phyloP scores from a whole-genome alignment of 2,888 invertebrate species.

The Tupiocoris notatus region DNA sequence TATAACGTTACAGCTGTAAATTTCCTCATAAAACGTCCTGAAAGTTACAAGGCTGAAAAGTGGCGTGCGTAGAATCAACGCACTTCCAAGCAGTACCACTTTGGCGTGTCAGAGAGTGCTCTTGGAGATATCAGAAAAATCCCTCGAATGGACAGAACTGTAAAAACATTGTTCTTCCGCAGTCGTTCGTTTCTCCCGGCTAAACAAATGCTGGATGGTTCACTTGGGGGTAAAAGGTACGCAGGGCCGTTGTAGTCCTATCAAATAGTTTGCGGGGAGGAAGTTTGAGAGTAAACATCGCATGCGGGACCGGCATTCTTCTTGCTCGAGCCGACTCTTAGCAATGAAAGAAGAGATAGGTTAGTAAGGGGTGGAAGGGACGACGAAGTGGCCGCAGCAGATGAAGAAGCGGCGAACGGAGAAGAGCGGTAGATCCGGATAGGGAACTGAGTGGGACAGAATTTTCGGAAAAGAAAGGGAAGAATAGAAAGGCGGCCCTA shows the following conservation, averaged over 20 bases:
- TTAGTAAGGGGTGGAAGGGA: too few relatives aligned
- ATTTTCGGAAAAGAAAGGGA: background rate
- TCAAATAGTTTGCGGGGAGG: background rate
- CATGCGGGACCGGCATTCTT: slow-evolving; percentile 35
- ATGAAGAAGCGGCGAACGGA: background rate
- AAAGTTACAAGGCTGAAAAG: too few relatives aligned
- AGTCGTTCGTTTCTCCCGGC: background rate
- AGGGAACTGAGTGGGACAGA: background rate
- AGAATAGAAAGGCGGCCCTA: too few relatives aligned
- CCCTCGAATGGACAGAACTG: background rate
- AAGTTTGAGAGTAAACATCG: slow-evolving; percentile 24
- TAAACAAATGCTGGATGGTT: too few relatives aligned
- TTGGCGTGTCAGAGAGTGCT: background rate
- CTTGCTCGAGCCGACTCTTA: background rate
- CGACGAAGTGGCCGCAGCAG: background rate
- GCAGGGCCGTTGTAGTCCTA: background rate
- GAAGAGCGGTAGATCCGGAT: background rate
- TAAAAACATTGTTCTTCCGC: background rate
- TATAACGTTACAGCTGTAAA: too few relatives aligned
- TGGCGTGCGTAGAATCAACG: background rate
- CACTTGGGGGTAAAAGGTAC: background rate
- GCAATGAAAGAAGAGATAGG: too few relatives aligned
- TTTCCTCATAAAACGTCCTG: too few relatives aligned
- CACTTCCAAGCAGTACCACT: background rate
- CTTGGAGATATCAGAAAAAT: background rate